Base-by-base conservation (phyloP, 2,113 vertebrate species). In the Phalacrocorax aristotelis region DNA sequence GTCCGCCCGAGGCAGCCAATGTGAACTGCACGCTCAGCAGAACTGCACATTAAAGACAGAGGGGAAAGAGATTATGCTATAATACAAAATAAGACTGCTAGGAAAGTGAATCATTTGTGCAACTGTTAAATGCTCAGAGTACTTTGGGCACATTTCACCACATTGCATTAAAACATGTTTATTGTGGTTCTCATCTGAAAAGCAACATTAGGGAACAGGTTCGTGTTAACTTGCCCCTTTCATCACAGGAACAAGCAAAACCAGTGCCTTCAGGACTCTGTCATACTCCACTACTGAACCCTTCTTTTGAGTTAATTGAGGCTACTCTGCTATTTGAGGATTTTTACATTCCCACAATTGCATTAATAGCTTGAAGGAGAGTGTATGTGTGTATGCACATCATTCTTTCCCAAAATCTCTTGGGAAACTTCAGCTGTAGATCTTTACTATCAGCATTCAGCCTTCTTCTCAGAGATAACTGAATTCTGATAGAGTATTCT, bases 11-110 rank as follows among this genome's bases (percentile, higher is more conserved):
- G 77, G 80, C 91, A 49, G 80, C 81, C 89, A 70, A 16, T 9
- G 80, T 34, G 70, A 94, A 94, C 64, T 88, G 95, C 91, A 69
- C 0, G 7, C 70, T 96, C 95, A 97, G 96, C 96, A 96, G 76
- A 97, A 92, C 0, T 40, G 79, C 79, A 85, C 49, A 72, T 89
- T 90, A 80, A 86, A 89, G 80, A 87, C 84, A 95, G 87, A 89
- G 83, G 62, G 77, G 77, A 89, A 95, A 83, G 58, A 85, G 83
- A 81, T 96, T 89, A 68, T 60, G 62, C 40, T 83, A 14, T 64
- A 91, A 87, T 64, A 84, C 42, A 83, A 87, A 91, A 95, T 96
- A 66, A 94, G 83, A 49, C 80, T 90, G 69, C 70, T 70, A 71
- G 66, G 30, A 91, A 95, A 96, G 54, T 38, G 54, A 94, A 71